Evolutionary conservation across 2,113 vertebrate species (phyloP).

Genomic region (Mormyrus iriodes): DNA sequence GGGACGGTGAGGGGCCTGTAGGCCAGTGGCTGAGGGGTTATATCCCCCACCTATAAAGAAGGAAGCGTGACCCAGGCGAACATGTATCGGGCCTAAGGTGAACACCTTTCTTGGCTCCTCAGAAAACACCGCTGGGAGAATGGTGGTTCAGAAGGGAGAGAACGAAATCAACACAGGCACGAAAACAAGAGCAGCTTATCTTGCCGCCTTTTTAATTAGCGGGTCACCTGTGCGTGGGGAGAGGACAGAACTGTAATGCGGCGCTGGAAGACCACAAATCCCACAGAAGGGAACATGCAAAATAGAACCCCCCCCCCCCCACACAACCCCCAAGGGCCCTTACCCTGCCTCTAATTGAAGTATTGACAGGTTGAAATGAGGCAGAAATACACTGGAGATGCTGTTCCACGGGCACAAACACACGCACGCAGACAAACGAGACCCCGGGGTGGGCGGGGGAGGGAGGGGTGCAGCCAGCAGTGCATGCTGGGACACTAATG

Average conservation of each 20-base stretch:
- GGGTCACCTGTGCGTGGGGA: neutral
- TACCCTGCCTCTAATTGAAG: conserved; percentile 61
- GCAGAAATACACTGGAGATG: conserved; percentile 58
- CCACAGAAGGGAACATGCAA: conserved; percentile 47
- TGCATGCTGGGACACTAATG: conserved; percentile 43
- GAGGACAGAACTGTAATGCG: neutral
- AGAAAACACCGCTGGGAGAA: neutral
- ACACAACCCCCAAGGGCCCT: conserved; percentile 44
- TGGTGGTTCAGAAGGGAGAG: conserved; percentile 28
- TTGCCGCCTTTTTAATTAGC: conserved; percentile 12
- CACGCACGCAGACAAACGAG: conserved; percentile 1
- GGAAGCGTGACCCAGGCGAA: neutral
- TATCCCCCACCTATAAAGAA: neutral
- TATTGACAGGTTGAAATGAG: conserved; percentile 69
- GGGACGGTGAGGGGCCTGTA: neutral
- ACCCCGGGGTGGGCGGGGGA: neutral
- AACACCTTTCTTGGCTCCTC: neutral
- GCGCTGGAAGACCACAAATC: neutral
- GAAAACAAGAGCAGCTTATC: conserved; percentile 19
- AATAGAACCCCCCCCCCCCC: conserved; percentile 29
- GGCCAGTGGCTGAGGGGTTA: neutral
- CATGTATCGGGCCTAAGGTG: neutral
- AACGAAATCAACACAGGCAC: conserved; percentile 13
- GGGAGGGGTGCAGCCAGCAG: conserved; percentile 2
- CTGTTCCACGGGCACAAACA: neutral